A percentile compares a stretch with the other conserved stretches of the same genome.
phyloP scores from a whole-genome alignment of 2,888 invertebrate species.

The Watsonalla cultraria region DNA sequence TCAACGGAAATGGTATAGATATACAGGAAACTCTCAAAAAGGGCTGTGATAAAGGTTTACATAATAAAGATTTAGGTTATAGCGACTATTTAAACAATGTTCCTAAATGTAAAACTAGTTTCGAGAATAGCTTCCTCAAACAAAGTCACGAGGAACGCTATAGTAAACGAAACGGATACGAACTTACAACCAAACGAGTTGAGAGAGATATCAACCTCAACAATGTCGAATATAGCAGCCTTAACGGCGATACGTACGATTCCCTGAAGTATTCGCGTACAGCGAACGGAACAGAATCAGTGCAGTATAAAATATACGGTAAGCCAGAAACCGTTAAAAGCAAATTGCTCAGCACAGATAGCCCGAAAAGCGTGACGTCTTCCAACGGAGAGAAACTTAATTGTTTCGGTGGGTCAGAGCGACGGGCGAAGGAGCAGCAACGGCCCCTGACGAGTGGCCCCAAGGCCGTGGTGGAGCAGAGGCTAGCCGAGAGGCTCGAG shows the following conservation, averaged over 20 bases:
- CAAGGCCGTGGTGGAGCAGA: conserved; percentile 64
- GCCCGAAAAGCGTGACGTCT: conserved; percentile 71
- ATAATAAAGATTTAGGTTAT: conserved; percentile 68
- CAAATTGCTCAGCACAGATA: conserved; percentile 72
- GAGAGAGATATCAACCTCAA: conserved; percentile 69
- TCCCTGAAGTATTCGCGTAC: conserved; percentile 74
- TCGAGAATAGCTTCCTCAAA: conserved; percentile 73
- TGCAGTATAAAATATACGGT: conserved; percentile 73
- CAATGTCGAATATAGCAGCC: conserved; percentile 66
- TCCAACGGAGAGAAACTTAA: conserved; percentile 70
- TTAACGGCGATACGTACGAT: conserved; percentile 69
- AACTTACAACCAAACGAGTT: conserved; percentile 56
- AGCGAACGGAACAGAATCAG: conserved; percentile 73
- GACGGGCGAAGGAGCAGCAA: conserved; percentile 58
- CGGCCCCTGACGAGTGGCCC: conserved; percentile 65
- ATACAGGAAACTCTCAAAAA: conserved; percentile 73
- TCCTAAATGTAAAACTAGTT: conserved; percentile 76
- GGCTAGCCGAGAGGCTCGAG: conserved; percentile 73
- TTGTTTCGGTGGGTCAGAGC: conserved; percentile 55
- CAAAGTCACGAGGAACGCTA: conserved; percentile 69
- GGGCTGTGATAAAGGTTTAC: conserved; percentile 76
- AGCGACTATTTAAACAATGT: conserved; percentile 73
- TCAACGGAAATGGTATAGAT: conserved; percentile 64
- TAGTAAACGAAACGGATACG: conserved; percentile 68
- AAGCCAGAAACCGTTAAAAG: conserved; percentile 73